Conservation (phyloP, 2,113 vertebrate genomes). For the Phalacrocorax pelagicus region DNA sequence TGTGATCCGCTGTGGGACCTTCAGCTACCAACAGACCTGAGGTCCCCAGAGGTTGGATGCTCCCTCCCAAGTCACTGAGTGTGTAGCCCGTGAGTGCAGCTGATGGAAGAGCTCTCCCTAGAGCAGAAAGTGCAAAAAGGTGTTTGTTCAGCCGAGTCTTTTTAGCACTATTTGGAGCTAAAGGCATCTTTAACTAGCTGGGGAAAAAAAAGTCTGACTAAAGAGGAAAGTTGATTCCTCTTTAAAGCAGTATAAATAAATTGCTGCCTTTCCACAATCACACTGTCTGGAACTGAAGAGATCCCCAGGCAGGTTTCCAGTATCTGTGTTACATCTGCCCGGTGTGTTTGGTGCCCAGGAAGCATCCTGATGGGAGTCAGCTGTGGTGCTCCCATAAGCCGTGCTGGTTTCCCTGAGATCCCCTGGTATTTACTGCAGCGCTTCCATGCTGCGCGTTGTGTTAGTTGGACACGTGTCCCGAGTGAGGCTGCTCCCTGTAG, state of each 20-base stretch:
- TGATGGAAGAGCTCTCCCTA: neutral
- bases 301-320: neutral
- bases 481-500: rapidly evolving
- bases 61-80: neutral
- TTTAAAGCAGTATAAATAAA: neutral
- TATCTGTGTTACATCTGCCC: neutral
- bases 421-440: rapidly evolving
- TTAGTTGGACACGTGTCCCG: rapidly evolving
- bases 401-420: neutral
- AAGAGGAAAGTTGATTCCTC: neutral
- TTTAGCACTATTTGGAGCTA: neutral
- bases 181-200: neutral
- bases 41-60: neutral
- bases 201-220: neutral
- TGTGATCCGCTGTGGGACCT: neutral
- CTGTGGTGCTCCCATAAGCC: neutral
- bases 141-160: neutral
- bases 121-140: neutral
- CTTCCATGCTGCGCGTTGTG: rapidly evolving
- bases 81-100: neutral
- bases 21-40: neutral
- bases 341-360: neutral
- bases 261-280: neutral
- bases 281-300: neutral
- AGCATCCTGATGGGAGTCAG: rapidly evolving